phyloP scores from a whole-genome alignment of 2,113 vertebrate genomes.

The Uria aalge region DNA sequence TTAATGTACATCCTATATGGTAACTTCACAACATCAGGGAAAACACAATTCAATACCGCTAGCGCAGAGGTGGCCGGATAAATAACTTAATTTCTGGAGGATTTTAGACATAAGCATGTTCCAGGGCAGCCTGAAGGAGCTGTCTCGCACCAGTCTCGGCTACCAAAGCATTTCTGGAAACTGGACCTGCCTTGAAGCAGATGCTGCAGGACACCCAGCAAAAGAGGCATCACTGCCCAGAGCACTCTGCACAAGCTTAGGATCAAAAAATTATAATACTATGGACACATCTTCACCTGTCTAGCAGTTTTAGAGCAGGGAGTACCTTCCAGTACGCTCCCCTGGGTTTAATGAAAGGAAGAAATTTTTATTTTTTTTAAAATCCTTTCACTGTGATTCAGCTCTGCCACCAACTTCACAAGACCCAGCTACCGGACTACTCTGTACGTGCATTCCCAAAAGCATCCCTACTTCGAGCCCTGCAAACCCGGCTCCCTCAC shows the following conservation, averaged over 20 bases:
- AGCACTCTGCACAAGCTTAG: background rate
- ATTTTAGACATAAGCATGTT: background rate
- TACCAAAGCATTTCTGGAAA: background rate
- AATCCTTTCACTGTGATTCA: background rate
- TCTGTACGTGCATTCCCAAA: background rate
- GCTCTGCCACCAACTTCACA: background rate
- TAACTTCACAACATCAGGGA: conserved; percentile 11
- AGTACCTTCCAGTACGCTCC: background rate
- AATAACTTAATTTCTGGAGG: background rate
- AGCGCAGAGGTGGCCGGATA: background rate
- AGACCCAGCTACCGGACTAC: background rate
- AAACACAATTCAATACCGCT: background rate
- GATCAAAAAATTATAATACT: background rate
- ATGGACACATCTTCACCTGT: background rate
- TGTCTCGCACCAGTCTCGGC: background rate
- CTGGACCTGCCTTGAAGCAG: background rate
- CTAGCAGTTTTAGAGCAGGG: background rate
- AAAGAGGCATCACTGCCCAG: background rate
- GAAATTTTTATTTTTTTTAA: background rate
- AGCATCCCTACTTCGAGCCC: background rate
- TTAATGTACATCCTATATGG: conserved; percentile 14
- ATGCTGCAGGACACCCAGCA: background rate
- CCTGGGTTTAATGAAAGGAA: background rate
- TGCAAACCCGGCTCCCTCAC: background rate
- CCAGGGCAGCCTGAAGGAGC: background rate